phyloP scores from a whole-genome alignment of 2,797 vertebrate species.

The Tadarida brasiliensis region DNA sequence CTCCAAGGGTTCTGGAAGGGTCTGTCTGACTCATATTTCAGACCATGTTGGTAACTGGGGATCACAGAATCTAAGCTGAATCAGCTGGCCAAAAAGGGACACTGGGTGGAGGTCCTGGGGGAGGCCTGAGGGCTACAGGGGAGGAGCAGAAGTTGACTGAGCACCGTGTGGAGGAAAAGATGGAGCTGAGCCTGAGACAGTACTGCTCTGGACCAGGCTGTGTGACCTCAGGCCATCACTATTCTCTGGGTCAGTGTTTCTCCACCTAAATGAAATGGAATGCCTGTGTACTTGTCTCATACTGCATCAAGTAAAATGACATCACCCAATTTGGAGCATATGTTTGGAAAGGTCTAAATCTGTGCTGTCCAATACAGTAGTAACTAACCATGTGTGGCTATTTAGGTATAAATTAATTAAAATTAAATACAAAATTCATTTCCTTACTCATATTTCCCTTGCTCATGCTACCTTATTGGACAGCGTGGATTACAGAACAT shows the following conservation, averaged over 20 bases:
- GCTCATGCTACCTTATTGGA: background rate
- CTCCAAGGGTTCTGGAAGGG: background rate
- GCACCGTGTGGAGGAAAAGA: background rate
- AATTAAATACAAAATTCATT: background rate
- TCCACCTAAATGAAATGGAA: background rate
- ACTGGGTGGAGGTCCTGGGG: background rate
- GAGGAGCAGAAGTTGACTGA: background rate
- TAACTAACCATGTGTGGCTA: background rate
- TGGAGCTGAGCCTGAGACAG: background rate
- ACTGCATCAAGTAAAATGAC: background rate
- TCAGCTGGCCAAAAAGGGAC: background rate
- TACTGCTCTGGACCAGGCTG: background rate
- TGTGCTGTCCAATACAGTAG: background rate
- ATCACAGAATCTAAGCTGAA: background rate
- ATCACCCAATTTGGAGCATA: background rate
- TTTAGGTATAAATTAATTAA: slow-evolving; percentile 32
- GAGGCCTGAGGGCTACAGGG: background rate
- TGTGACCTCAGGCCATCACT: background rate
- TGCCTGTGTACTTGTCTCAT: background rate
- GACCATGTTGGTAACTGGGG: background rate
- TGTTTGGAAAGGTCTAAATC: background rate
- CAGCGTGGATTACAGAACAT: background rate
- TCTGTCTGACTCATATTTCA: background rate
- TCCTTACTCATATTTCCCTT: background rate
- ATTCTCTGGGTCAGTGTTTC: background rate